These are phyloP conservation scores for Blastobasis adustella DNA, from an alignment of 2,888 invertebrate species.

Conservation along the genomic window DNA sequence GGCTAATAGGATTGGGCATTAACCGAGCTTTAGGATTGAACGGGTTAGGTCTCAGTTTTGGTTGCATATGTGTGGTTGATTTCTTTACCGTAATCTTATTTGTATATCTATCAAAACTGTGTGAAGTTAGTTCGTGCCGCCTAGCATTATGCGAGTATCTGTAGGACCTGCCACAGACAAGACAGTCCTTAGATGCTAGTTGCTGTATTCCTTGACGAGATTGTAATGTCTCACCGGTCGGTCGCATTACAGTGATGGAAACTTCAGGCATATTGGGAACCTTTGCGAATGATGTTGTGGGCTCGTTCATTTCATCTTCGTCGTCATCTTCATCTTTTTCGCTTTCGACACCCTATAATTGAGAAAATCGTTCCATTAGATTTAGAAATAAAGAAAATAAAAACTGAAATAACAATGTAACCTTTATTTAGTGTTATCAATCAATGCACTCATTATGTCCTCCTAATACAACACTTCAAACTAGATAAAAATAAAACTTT, in stretches of 20 bases:
- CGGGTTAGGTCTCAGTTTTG: constrained; percentile 65
- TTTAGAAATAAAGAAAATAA: too few species aligned
- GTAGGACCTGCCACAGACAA: constrained; percentile 65
- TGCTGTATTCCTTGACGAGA: constrained; percentile 66
- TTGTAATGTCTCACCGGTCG: constrained; percentile 58
- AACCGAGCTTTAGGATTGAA: constrained; percentile 67
- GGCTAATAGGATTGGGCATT: constrained; percentile 67
- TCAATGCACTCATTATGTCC: too few species aligned
- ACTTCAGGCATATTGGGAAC: constrained; percentile 61
- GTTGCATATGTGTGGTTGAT: constrained; percentile 31
- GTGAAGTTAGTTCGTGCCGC: constrained; percentile 63
- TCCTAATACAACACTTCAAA: too few species aligned
- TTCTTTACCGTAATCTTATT: constrained; percentile 58
- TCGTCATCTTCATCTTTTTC: constrained; percentile 57
- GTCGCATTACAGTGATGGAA: constrained; percentile 66
- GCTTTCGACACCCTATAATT: constrained; percentile 54
- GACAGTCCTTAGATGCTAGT: constrained; percentile 66
- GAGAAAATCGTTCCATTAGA: background rate
- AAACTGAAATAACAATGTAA: too few species aligned
- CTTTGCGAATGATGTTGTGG: constrained; percentile 29
- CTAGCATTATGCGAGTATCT: constrained; percentile 70
- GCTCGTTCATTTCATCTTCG: constrained; percentile 42
- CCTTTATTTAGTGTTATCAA: too few species aligned
- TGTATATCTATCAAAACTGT: constrained; percentile 67
- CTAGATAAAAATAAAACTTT: too few species aligned